Percentiles rank a stretch among this genome's conserved stretches.
These are phyloP conservation scores for Pemphigus obesinymphae DNA, from an alignment of 1,140 invertebrate genomes.

Conservation along the genomic window DNA sequence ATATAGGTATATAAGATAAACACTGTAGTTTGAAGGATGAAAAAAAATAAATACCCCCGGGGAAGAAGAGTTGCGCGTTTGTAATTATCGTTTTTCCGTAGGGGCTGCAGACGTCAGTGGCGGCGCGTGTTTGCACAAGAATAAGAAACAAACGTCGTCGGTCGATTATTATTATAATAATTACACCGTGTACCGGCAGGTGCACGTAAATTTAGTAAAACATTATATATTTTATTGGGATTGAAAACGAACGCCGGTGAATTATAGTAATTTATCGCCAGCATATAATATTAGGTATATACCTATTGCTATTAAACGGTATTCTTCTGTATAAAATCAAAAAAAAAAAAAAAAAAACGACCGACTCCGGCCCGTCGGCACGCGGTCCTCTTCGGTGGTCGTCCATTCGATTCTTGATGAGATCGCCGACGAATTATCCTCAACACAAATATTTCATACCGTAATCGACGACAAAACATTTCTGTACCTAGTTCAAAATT, in stretches of 20 bases:
- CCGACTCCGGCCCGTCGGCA: too few relatives aligned
- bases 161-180: conserved; percentile 27
- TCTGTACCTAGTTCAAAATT: too few relatives aligned
- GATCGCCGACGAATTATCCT: too few relatives aligned
- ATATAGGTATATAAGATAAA: too few relatives aligned
- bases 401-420: too few relatives aligned
- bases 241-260: not conserved
- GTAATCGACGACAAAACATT: too few relatives aligned
- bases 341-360: not conserved
- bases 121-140: conserved; percentile 23
- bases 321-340: not conserved
- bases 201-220: not conserved
- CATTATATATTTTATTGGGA: not conserved
- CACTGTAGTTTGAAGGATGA: too few relatives aligned
- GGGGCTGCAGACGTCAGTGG: not conserved
- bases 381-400: too few relatives aligned
- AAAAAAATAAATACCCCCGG: not conserved
- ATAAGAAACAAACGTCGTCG: not conserved
- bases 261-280: too few relatives aligned
- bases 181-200: not conserved
- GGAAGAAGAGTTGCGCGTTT: not conserved
- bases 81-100: not conserved
- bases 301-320: not conserved
- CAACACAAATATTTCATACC: too few relatives aligned
- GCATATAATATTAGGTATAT: not conserved